Percentiles rank a stretch among this genome's conserved stretches.
These are phyloP conservation scores for Cylloceria caligata DNA, from an alignment of 2,888 invertebrate species.

Conservation along the genomic window DNA sequence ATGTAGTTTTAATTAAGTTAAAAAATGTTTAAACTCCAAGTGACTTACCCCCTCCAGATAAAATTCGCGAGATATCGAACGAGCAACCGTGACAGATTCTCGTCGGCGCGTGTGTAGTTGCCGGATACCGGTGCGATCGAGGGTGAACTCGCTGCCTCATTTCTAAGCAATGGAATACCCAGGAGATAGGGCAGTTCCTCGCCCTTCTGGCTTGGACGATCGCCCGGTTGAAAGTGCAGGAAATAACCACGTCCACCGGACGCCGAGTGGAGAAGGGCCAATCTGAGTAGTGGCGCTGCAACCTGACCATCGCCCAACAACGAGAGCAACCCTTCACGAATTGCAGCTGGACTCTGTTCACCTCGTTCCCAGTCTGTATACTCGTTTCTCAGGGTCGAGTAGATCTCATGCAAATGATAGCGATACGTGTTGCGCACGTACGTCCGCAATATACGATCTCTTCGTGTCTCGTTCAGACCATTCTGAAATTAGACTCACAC, in stretches of 20 bases:
- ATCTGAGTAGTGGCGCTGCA: slow-evolving; percentile 92
- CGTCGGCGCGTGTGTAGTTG: slow-evolving; percentile 93
- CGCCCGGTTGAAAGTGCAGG: slow-evolving; percentile 94
- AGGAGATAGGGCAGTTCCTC: slow-evolving; percentile 95
- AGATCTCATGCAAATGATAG: slow-evolving; percentile 97
- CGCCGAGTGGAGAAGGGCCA: slow-evolving; percentile 92
- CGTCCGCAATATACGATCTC: slow-evolving; percentile 94
- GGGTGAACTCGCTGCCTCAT: slow-evolving; percentile 89
- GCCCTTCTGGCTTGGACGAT: slow-evolving; percentile 93
- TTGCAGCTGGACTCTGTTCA: slow-evolving; percentile 91
- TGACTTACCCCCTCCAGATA: slow-evolving; percentile 92
- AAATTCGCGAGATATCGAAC: slow-evolving; percentile 95
- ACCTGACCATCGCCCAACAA: slow-evolving; percentile 97
- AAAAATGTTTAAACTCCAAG: slow-evolving; percentile 18
- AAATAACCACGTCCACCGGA: slow-evolving; percentile 93
- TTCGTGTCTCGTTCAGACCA: slow-evolving; percentile 95
- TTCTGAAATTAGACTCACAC: slow-evolving; percentile 88
- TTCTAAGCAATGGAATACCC: slow-evolving; percentile 91
- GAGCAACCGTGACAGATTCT: slow-evolving; percentile 91
- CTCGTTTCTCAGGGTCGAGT: slow-evolving; percentile 96
- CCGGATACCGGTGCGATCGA: slow-evolving; percentile 91
- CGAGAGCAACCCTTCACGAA: slow-evolving; percentile 92
- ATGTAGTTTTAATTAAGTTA: neutral
- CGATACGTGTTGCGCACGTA: slow-evolving; percentile 97
- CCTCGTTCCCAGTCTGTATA: slow-evolving; percentile 98